Evolutionary conservation across 1,140 invertebrate genomes (phyloP), one percentile per base, ranked within the genome.

Genomic region (Palaemon carinicauda): DNA sequence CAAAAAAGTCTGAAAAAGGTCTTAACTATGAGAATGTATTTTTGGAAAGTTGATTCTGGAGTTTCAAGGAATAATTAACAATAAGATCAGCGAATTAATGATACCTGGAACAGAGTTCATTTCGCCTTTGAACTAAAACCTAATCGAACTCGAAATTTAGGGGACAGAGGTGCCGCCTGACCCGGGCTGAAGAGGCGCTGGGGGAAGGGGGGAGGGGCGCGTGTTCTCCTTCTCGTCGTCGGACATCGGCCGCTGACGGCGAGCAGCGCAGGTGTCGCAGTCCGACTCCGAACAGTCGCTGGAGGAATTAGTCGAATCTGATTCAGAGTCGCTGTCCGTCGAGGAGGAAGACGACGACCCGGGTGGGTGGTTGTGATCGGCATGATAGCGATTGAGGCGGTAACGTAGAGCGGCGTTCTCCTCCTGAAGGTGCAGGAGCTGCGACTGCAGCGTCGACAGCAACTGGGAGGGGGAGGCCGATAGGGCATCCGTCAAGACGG

Each of bases 371-470:
- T 41, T 79, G 21, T 41, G 71, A 52, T 81, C 77, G 41, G 15
- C 31, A 19, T 84, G 29, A 1, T 54, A 71, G 52, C 80, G 85
- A 19, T 69, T n/a, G 14, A 81, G 73, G 19, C 50, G 65, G 80
- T 87, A 75, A 60, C 75, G 71, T 27, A 90, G 78, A 27, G 50
- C n/a, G 12, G 51, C n/a, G 53, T 89, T 90, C 41, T 90, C 89
- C 79, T 90, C 89, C 71, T 90, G 89, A 17, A 90, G 75, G 10
- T 74, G 73, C 33, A 89, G 86, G n/a, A 90, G 83, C 73, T 86
- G 79, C 19, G 78, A 79, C 86, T 89, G 89, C 54, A 90, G 80
- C 7, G 80, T 82, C 17, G 78, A 81, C 19, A 90, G 52, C n/a
- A 88, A 71, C 29, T 82, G 85, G 1, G 87, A 88, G 19, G 89